phyloP scores from a whole-genome alignment of 2,113 vertebrate genomes.

The Oreochromis tanganicae region DNA sequence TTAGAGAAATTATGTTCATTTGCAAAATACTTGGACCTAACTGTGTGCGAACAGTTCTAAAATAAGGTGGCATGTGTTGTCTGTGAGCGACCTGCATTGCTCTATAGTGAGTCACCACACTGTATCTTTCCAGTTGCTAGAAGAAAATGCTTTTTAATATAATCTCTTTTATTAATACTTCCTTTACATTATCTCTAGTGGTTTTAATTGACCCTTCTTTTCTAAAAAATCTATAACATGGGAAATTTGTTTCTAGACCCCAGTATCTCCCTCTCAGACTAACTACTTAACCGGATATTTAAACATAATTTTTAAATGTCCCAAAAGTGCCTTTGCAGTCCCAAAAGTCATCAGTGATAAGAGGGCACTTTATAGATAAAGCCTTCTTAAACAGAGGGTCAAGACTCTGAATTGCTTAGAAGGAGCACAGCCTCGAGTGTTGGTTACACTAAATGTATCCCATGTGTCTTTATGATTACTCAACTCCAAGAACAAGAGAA shows the following conservation, averaged over 20 bases:
- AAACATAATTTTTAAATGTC: background rate
- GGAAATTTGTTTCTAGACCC: background rate
- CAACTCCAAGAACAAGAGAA: background rate
- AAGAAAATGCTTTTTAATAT: background rate
- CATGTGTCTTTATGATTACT: background rate
- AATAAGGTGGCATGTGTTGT: background rate
- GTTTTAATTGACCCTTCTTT: background rate
- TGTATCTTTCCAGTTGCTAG: background rate
- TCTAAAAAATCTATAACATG: background rate
- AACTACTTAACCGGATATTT: background rate
- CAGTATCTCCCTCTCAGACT: background rate
- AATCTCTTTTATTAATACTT: background rate
- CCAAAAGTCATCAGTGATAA: background rate
- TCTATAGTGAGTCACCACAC: background rate
- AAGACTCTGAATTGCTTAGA: background rate
- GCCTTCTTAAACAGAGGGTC: constrained; percentile 7
- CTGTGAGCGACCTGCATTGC: background rate
- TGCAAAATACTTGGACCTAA: background rate
- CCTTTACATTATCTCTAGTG: background rate
- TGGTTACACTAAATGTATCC: background rate
- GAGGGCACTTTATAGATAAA: constrained; percentile 17
- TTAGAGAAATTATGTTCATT: background rate
- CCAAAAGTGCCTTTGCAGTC: background rate
- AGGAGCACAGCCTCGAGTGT: background rate
- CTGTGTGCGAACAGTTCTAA: background rate